Evolutionary conservation across 2,113 vertebrate species (phyloP), one percentile per base, ranked within the genome.

Genomic region (Elanus axillaris): DNA sequence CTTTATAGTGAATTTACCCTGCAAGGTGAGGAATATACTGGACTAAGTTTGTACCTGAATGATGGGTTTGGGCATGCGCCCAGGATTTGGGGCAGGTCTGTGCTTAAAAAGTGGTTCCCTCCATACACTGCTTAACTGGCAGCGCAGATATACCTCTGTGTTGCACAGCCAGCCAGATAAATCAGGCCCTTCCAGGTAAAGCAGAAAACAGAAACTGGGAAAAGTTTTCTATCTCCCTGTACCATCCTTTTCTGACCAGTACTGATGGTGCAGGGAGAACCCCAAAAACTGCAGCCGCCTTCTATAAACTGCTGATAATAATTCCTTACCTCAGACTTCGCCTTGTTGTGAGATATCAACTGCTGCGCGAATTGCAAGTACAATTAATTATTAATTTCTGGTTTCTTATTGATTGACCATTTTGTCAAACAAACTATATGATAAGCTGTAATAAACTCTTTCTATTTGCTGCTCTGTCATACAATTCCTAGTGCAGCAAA

Each of bases 391-490:
- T 90, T 94, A 86, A 63, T 94, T 88, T 96, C 75, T 89, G 38
- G 42, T 89, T 87, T 90, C 72, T 50, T 88, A 86, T 59, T 79
- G 87, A 95, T 56, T 93, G 94, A 89, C 58, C 15, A 69, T 83
- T 96, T 91, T 77, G 13, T 73, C 50, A 91, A 88, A 71, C 72
- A 91, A 88, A 95, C 77, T 66, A 20, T 42, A 67, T 31, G 43
- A 78, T 68, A 94, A 83, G 66, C 89, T 94, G 43, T 79, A 97
- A 94, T 87, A 93, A 97, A 88, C 36, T 84, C 32, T 55, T 91
- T 75, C 59, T 94, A n/a, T 85, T 92, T 94, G 48, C 86, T 96
- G 38, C 75, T 82, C 71, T 75, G 58, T 86, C 75, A 95, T 91
- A 80, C 81, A 94, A 72, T 91, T 94, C 73, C 58, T 93, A 69